Conservation (phyloP, 2,797 vertebrate genomes). For the Gallinago stenura region DNA sequence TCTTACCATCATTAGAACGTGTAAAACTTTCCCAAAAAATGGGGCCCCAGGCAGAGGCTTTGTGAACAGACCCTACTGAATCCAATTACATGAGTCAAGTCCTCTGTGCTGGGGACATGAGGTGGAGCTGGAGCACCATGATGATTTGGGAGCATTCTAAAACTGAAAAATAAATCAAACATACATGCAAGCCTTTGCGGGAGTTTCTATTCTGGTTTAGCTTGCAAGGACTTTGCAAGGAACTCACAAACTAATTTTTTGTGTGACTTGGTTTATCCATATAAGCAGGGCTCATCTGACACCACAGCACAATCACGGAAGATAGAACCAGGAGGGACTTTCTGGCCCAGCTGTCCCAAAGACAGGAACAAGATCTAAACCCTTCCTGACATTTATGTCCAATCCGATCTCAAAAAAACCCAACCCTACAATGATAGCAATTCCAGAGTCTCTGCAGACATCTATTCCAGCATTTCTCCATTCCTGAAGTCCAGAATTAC, state of each 20-base stretch:
- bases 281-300: not conserved
- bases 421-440: not conserved
- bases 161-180: not conserved
- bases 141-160: not conserved
- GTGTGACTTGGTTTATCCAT: not conserved
- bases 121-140: not conserved
- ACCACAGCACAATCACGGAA: not conserved
- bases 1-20: constrained; percentile 46
- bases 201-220: not conserved
- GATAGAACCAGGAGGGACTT: not conserved
- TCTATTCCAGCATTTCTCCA: not conserved
- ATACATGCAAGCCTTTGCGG: not conserved
- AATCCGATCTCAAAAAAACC: not conserved
- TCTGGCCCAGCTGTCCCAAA: not conserved
- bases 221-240: not conserved
- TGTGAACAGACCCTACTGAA: constrained; percentile 16
- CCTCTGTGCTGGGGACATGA: not conserved
- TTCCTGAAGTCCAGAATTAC: not conserved
- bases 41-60: constrained; percentile 24
- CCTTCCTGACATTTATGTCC: not conserved
- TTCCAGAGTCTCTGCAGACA: not conserved
- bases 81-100: not conserved
- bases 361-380: not conserved
- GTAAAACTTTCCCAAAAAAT: constrained; percentile 20
- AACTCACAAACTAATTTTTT: not conserved